Conservation (phyloP, 2,888 invertebrate genomes). For the Lochmaea crataegi region DNA sequence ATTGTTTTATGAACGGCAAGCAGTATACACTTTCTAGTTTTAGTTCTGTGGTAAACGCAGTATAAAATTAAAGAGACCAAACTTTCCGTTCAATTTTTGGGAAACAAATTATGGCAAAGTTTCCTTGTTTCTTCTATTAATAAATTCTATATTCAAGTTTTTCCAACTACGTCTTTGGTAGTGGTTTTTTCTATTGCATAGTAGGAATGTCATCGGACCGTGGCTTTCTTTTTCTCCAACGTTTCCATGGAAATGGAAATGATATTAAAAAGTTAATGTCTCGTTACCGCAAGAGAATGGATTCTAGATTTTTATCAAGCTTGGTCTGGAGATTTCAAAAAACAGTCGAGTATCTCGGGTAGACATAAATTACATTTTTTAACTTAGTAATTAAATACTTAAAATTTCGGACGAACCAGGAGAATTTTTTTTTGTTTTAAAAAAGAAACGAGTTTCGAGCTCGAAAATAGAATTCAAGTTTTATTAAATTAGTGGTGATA, state of each 20-base stretch:
- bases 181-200: conserved; percentile 11
- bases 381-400: conserved; percentile 24
- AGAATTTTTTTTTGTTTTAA: not conserved
- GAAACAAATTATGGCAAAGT: too few species aligned
- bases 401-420: not conserved
- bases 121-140: too few species aligned
- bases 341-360: conserved; percentile 19
- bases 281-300: conserved; percentile 29
- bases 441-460: not conserved
- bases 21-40: too few species aligned
- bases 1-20: too few species aligned
- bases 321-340: conserved; percentile 17
- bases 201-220: conserved; percentile 12
- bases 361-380: conserved; percentile 27
- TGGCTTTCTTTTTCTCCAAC: conserved; percentile 21
- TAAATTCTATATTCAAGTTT: too few species aligned
- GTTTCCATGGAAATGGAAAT: conserved; percentile 28
- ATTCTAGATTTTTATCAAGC: conserved; percentile 27
- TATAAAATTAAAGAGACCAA: too few species aligned
- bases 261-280: conserved; percentile 33
- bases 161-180: conserved; percentile 4
- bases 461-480: too few species aligned
- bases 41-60: too few species aligned
- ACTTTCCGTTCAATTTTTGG: too few species aligned
- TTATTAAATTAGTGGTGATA: too few species aligned